Evolutionary conservation across 2,888 invertebrate species (phyloP).

Genomic region (Tinea trinotella): DNA sequence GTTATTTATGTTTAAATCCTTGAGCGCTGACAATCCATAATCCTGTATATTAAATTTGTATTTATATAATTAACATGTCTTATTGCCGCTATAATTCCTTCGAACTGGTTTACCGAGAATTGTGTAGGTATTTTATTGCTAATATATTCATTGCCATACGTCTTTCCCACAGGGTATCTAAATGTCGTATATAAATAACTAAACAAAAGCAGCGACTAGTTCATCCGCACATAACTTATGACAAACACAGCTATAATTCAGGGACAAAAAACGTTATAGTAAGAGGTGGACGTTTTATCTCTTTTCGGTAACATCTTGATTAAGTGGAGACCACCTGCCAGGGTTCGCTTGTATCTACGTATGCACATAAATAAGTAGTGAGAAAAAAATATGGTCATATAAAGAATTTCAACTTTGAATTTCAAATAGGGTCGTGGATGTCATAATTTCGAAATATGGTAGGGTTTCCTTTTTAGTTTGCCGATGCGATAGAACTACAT

Average conservation of each 20-base stretch:
- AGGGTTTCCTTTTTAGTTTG: constrained; percentile 5
- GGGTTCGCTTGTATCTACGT: constrained; percentile 41
- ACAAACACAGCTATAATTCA: constrained; percentile 59
- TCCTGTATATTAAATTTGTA: constrained; percentile 37
- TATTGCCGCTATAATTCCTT: constrained; percentile 46
- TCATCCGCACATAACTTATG: constrained; percentile 48
- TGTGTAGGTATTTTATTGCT: constrained; percentile 47
- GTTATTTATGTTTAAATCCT: not conserved
- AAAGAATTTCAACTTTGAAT: constrained; percentile 44
- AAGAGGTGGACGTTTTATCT: constrained; percentile 39
- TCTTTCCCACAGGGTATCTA: constrained; percentile 61
- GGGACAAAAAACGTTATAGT: constrained; percentile 56
- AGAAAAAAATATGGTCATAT: constrained; percentile 57
- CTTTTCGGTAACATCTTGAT: constrained; percentile 70
- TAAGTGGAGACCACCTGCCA: constrained; percentile 70
- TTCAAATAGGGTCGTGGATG: constrained; percentile 25
- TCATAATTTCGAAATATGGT: not conserved
- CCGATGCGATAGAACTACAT: not conserved
- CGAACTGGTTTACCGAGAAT: constrained; percentile 44
- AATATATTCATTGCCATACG: constrained; percentile 65
- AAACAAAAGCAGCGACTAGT: constrained; percentile 46
- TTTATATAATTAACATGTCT: constrained; percentile 53
- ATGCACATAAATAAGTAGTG: constrained; percentile 57
- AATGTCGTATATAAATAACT: constrained; percentile 58
- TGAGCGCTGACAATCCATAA: constrained; percentile 13